phyloP scores from a whole-genome alignment of 1,140 invertebrate genomes.

The Zaprionus capensis region DNA sequence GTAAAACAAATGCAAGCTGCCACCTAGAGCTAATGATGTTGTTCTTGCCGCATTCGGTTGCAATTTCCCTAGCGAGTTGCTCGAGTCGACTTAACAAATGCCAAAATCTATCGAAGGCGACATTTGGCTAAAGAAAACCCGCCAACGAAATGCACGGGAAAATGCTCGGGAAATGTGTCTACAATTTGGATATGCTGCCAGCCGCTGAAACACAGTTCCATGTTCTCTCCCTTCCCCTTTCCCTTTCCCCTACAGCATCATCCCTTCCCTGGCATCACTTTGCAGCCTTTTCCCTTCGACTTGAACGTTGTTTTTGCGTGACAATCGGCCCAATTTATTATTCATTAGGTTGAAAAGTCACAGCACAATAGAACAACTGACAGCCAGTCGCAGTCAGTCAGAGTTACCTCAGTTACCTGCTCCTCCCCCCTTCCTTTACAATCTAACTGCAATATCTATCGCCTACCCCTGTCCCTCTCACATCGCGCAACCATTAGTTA shows the following conservation, averaged over 20 bases:
- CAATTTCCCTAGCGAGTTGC: conserved; percentile 73
- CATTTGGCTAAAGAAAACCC: conserved; percentile 52
- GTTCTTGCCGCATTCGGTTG: conserved; percentile 39
- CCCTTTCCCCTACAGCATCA: conserved; percentile 4
- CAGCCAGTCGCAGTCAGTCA: conserved; percentile 67
- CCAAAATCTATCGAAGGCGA: conserved; percentile 76
- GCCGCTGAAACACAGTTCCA: background rate
- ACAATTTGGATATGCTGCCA: conserved; percentile 63
- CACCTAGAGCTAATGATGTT: conserved; percentile 65
- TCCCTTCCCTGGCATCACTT: conserved; percentile 54
- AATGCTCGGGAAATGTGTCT: conserved; percentile 63
- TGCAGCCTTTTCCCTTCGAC: background rate
- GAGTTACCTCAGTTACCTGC: background rate
- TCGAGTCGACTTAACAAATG: conserved; percentile 67
- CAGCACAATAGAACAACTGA: conserved; percentile 70
- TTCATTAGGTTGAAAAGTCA: conserved; percentile 83
- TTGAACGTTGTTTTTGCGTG: conserved; percentile 71
- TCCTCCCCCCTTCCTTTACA: background rate
- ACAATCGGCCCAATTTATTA: conserved; percentile 81
- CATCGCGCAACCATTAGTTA: conserved; percentile 62
- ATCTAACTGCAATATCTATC: too few relatives aligned
- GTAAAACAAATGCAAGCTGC: conserved; percentile 49
- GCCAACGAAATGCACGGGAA: background rate
- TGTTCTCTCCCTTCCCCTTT: background rate
- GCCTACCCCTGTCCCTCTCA: background rate